Evolutionary conservation across 2,113 vertebrate genomes (phyloP), one percentile per base, ranked within the genome.

Genomic region (Vulpes lagopus): DNA sequence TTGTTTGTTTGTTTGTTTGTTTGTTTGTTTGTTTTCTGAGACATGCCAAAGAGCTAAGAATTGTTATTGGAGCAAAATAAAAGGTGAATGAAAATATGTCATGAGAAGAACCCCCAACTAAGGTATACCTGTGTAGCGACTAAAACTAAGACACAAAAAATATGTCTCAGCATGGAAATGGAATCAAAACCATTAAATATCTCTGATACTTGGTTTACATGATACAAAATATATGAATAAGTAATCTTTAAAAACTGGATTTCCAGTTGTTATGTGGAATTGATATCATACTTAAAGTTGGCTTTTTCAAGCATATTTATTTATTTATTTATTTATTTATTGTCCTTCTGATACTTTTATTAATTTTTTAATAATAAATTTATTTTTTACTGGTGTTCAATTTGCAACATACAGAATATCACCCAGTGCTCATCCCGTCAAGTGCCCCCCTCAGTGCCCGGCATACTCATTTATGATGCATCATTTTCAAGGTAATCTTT

Each of bases 281-380:
- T 96, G 38, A 91, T 27, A 62, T 88, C 22, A 51, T 32, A 79
- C 17, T 30, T 76, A 12, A 94, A 51, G 3, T 65, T 91, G 81
- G 5, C 43, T 60, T 79, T 76, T 89, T 23, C 8, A 43, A 76
- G 22, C 15, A 67, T 15, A n/a, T 2, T 76, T 20, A n/a, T 5
- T 64, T 27, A 60, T 14, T 43, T 43, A 43, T 43, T 43, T 43
- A 43, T 43, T 43, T 43, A 43, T 43, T 43, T 43, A 1, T 43
- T 43, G 43, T 43, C 43, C 43, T 43, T 43, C 43, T 43, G 43
- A 43, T 43, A 43, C 43, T 43, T 43, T 43, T 8, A 43, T 43
- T 43, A 43, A 43, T 43, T 43, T 43, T 43, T 43, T 43, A 43
- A 43, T 43, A 43, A 43, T 7, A 7, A 43, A 43, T 43, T 43